These are phyloP conservation scores for Beroe forskalii DNA, from an alignment of 37 sponge, comb jelly and placozoan species.

Conservation along the genomic window DNA sequence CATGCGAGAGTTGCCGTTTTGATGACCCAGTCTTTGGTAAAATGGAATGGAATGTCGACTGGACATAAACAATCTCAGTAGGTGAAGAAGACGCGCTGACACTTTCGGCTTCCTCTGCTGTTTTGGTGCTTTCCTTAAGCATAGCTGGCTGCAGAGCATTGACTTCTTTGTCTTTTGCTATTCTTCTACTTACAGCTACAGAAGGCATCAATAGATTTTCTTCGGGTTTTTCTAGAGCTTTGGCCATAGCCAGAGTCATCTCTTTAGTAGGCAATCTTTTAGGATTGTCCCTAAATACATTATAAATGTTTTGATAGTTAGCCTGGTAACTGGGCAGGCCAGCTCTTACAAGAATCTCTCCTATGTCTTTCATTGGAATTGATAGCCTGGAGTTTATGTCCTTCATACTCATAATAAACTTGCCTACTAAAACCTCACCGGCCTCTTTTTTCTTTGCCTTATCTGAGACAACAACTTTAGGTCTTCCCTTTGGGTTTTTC, in stretches of 20 bases:
- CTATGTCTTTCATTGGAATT: not conserved
- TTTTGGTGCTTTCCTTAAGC: not conserved
- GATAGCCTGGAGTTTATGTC: not conserved
- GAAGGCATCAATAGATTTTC: not conserved
- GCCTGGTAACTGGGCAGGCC: not conserved
- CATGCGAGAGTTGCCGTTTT: not conserved
- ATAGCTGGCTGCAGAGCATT: not conserved
- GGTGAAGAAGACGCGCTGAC: not conserved
- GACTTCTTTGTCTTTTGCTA: not conserved
- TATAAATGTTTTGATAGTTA: not conserved
- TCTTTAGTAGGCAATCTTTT: not conserved
- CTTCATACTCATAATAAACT: not conserved
- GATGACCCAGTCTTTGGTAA: not conserved
- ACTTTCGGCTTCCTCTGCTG: not conserved
- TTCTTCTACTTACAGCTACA: not conserved
- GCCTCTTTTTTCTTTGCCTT: not conserved
- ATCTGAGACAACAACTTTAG: not conserved
- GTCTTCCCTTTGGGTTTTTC: not conserved
- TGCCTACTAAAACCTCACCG: not conserved
- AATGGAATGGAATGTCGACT: not conserved
- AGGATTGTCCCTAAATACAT: not conserved
- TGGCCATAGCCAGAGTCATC: not conserved
- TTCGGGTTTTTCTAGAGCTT: not conserved
- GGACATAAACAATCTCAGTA: not conserved
- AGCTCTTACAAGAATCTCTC: not conserved